Conservation (phyloP, 2,113 vertebrate genomes). For the Platysteira castanea region DNA sequence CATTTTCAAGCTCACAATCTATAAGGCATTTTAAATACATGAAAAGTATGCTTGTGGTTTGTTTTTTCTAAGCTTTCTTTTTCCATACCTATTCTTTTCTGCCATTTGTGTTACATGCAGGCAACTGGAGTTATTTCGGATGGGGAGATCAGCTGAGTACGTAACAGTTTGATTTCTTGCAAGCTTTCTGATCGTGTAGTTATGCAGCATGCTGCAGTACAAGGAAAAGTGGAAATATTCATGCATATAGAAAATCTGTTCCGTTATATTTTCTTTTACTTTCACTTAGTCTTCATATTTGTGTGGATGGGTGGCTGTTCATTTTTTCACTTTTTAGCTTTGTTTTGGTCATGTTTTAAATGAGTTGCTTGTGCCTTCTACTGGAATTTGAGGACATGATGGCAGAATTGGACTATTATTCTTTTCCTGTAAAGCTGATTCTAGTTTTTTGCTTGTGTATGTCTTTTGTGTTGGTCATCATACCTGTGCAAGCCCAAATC, state of each 20-base stretch:
- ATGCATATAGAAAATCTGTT: slow-evolving; percentile 56
- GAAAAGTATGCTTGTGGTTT: slow-evolving; percentile 33
- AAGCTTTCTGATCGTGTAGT: slow-evolving; percentile 47
- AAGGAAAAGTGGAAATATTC: slow-evolving; percentile 56
- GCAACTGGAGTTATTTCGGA: slow-evolving; percentile 96
- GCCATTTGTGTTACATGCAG: slow-evolving; percentile 84
- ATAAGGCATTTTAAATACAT: background rate
- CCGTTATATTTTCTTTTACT: background rate
- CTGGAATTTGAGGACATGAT: background rate
- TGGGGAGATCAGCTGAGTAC: slow-evolving; percentile 93
- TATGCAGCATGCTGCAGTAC: slow-evolving; percentile 63
- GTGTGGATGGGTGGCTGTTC: background rate
- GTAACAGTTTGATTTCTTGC: slow-evolving; percentile 78
- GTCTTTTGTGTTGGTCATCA: background rate
- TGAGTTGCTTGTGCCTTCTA: background rate
- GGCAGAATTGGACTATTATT: background rate
- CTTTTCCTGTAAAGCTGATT: background rate
- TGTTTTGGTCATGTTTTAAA: background rate
- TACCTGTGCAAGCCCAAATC: background rate
- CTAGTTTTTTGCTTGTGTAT: background rate
- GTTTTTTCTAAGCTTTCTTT: slow-evolving; percentile 65
- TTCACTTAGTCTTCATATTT: background rate
- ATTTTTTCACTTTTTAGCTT: background rate
- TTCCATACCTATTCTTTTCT: slow-evolving; percentile 71
- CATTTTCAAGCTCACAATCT: background rate